Conservation (phyloP, 2,113 vertebrate species). For the Stegastes partitus region DNA sequence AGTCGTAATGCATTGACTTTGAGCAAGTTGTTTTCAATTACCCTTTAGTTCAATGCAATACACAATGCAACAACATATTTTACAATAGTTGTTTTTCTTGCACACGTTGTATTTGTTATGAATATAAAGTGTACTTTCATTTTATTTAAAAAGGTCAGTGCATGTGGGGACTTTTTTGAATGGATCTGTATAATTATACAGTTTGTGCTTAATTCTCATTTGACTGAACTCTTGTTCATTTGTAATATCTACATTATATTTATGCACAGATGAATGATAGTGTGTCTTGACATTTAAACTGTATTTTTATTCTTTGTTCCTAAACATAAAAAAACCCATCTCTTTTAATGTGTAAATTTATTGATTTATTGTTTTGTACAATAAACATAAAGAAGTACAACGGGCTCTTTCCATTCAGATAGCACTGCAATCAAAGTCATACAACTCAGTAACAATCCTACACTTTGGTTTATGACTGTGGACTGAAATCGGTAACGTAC, state of each 20-base stretch:
- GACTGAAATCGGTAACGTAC: conserved; percentile 3
- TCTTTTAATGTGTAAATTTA: not conserved
- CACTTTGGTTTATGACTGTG: not conserved
- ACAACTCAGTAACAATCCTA: no score
- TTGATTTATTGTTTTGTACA: not conserved
- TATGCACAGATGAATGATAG: no score
- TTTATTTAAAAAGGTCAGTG: not conserved
- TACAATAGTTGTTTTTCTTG: conserved; percentile 45
- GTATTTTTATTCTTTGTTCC: not conserved
- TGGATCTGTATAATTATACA: not conserved
- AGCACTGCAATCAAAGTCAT: no score
- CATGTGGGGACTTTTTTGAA: not conserved
- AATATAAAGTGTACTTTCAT: conserved; percentile 51
- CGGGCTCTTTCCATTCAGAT: not conserved
- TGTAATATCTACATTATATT: conserved; percentile 3
- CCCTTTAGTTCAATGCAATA: conserved; percentile 67
- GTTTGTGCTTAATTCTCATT: not conserved
- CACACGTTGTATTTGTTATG: conserved; percentile 4
- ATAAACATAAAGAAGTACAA: not conserved
- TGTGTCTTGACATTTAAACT: not conserved
- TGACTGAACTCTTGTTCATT: not conserved
- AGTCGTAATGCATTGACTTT: not conserved
- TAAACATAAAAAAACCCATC: not conserved
- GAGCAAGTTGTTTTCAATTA: conserved; percentile 54
- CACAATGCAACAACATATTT: conserved; percentile 50